These are phyloP conservation scores for Cavia porcellus DNA, from an alignment of 2,113 vertebrate genomes.

Conservation along the genomic window DNA sequence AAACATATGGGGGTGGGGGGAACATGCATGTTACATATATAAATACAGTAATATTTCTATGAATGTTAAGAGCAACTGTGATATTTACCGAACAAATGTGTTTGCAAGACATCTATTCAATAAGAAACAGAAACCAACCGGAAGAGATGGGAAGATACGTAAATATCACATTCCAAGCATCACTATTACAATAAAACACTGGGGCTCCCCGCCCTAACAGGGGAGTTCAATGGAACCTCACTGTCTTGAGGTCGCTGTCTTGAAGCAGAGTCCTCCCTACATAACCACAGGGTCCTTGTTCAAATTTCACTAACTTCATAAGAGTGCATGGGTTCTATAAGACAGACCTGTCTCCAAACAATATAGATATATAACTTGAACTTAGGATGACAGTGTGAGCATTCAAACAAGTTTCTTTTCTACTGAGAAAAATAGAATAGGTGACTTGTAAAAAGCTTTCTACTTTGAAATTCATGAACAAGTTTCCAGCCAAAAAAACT, in stretches of 20 bases:
- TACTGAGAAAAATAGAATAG: slow-evolving; percentile 48
- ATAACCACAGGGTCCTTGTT: accelerated
- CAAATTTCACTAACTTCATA: background rate
- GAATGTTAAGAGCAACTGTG: background rate
- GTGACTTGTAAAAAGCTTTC: slow-evolving; percentile 53
- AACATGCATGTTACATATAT: background rate
- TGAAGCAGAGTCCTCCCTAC: background rate
- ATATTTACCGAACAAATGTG: slow-evolving; percentile 34
- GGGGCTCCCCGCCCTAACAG: background rate
- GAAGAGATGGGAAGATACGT: background rate
- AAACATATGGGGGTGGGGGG: background rate
- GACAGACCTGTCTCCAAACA: slow-evolving; percentile 49
- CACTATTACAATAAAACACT: background rate
- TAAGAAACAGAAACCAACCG: background rate
- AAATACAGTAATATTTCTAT: slow-evolving; percentile 32
- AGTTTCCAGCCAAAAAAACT: slow-evolving; percentile 7
- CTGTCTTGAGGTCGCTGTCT: background rate
- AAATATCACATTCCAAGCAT: background rate
- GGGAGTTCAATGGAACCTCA: background rate
- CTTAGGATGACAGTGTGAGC: slow-evolving; percentile 7
- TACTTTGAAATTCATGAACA: slow-evolving; percentile 53
- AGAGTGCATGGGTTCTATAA: background rate
- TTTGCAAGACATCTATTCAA: slow-evolving; percentile 7
- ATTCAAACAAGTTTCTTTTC: slow-evolving; percentile 39
- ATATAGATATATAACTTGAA: slow-evolving; percentile 1